Evolutionary conservation across 2,797 vertebrate species (phyloP).

Genomic region (Austrolebias charrua): DNA sequence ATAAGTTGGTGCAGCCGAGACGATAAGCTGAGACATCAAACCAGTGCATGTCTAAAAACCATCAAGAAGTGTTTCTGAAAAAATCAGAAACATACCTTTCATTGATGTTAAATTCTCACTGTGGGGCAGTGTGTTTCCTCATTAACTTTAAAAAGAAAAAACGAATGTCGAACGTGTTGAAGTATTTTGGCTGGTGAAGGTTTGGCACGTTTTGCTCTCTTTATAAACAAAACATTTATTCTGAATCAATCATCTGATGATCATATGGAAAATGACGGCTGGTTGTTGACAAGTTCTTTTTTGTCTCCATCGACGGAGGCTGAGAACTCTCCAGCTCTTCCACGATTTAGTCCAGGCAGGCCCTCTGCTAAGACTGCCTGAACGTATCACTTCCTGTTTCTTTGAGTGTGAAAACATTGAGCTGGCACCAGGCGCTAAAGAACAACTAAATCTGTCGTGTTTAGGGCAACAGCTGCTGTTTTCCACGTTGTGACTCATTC

Average conservation of each 20-base stretch:
- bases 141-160: too few relatives aligned
- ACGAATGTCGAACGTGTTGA: too few relatives aligned
- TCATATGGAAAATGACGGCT: not conserved
- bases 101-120: too few relatives aligned
- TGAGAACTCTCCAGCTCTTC: constrained; percentile 42
- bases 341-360: constrained; percentile 48
- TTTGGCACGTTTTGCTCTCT: not conserved
- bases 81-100: too few relatives aligned
- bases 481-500: constrained; percentile 42
- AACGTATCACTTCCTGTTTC: constrained; percentile 48
- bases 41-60: not conserved
- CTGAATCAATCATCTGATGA: not conserved
- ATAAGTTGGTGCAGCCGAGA: not conserved
- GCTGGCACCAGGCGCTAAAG: constrained; percentile 50
- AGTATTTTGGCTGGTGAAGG: too few relatives aligned
- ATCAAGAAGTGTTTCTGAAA: too few relatives aligned
- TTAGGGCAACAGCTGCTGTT: constrained; percentile 29
- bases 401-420: constrained; percentile 48
- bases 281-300: constrained; percentile 3
- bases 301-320: not conserved
- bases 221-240: not conserved
- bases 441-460: constrained; percentile 63
- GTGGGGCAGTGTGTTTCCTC: too few relatives aligned
- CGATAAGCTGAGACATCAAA: not conserved
- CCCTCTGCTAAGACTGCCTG: constrained; percentile 16